These are phyloP conservation scores for Naso thynnoides DNA, from an alignment of 2,797 vertebrate species.

Conservation along the genomic window DNA sequence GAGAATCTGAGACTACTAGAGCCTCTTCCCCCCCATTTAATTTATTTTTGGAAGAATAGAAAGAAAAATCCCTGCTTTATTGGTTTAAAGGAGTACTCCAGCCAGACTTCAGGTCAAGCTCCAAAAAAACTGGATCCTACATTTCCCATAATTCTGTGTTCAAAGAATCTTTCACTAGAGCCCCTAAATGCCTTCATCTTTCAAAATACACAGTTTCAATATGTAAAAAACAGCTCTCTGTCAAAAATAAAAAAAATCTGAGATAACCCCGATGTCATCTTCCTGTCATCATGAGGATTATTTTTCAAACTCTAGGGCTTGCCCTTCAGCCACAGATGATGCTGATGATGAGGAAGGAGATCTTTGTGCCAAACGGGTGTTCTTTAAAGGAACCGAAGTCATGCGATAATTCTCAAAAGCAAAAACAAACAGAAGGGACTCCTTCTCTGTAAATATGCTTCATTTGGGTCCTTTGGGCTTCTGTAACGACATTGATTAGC, in stretches of 20 bases:
- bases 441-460: constrained; percentile 13
- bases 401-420: constrained; percentile 3
- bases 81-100: too few species aligned
- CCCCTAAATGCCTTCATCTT: background rate
- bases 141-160: background rate
- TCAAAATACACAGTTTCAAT: background rate
- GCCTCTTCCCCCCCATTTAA: too few species aligned
- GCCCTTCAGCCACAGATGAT: background rate
- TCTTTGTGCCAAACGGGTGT: background rate
- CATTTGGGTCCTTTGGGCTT: constrained; percentile 30
- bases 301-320: background rate
- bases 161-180: background rate
- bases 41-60: too few species aligned
- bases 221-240: background rate
- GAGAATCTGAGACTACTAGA: too few species aligned
- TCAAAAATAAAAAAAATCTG: background rate
- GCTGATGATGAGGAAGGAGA: background rate
- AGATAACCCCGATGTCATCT: background rate
- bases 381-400: background rate
- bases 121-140: constrained; percentile 1
- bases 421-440: constrained; percentile 1
- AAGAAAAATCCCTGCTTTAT: too few species aligned
- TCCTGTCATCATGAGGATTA: background rate
- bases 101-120: too few species aligned
- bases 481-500: constrained; percentile 48